These are phyloP conservation scores for Bembecia ichneumoniformis DNA, from an alignment of 2,888 invertebrate genomes.

Conservation along the genomic window DNA sequence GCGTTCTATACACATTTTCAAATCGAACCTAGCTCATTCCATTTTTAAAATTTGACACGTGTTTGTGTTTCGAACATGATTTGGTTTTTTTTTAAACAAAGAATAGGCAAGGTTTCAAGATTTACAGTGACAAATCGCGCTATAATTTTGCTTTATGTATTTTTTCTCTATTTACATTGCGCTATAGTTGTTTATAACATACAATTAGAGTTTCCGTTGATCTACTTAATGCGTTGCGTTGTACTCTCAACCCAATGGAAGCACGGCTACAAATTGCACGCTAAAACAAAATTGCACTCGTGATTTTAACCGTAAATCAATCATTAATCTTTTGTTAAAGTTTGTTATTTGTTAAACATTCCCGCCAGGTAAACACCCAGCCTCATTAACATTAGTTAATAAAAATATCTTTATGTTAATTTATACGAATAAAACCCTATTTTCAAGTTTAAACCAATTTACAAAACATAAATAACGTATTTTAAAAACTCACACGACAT, in stretches of 20 bases:
- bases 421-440: neutral
- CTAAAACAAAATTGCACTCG: neutral
- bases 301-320: too few relatives aligned
- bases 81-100: too few relatives aligned
- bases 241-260: neutral
- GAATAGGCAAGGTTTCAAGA: too few relatives aligned
- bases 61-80: neutral
- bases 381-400: neutral
- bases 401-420: neutral
- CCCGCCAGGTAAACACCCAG: too few relatives aligned
- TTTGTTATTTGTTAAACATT: too few relatives aligned
- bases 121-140: too few relatives aligned
- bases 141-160: too few relatives aligned
- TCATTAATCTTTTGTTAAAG: too few relatives aligned
- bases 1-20: conserved; percentile 20
- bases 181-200: neutral
- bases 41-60: neutral
- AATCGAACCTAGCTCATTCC: neutral
- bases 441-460: neutral
- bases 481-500: neutral
- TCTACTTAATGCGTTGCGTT: neutral
- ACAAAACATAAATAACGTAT: neutral
- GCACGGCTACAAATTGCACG: neutral
- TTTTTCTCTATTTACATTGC: too few relatives aligned
- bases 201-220: neutral